Percentiles rank a stretch among this genome's conserved stretches.
Evolutionary conservation across 2,113 vertebrate species (phyloP).

Genomic region (Leptosomus discolor): DNA sequence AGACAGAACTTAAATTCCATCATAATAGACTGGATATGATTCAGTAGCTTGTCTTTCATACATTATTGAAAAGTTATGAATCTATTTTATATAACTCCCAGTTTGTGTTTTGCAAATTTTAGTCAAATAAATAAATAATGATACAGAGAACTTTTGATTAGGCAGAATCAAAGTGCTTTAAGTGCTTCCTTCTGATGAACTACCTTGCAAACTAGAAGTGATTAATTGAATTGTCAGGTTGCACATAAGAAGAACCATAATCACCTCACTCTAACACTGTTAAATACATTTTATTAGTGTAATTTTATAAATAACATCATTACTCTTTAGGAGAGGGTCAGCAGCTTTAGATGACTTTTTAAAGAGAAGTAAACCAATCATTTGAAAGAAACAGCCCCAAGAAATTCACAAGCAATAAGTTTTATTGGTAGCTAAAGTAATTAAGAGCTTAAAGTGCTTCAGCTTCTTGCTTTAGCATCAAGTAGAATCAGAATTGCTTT

Average conservation of each 20-base stretch:
- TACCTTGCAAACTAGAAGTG: conserved; percentile 14
- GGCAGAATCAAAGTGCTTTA: conserved; percentile 9
- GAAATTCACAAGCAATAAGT: background rate
- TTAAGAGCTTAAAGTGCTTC: conserved; percentile 5
- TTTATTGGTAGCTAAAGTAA: conserved; percentile 30
- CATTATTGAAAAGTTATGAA: conserved; percentile 7
- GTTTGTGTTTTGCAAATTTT: conserved; percentile 27
- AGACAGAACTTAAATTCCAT: background rate
- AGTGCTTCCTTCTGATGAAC: conserved; percentile 32
- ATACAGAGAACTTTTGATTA: conserved; percentile 16
- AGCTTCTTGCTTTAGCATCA: background rate
- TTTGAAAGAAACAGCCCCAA: conserved; percentile 21
- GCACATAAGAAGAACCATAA: conserved; percentile 8
- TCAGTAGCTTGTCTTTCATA: background rate
- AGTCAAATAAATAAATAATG: conserved; percentile 26
- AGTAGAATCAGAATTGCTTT: background rate
- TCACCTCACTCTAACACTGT: background rate
- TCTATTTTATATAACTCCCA: background rate
- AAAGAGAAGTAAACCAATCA: conserved; percentile 17
- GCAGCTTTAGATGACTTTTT: conserved; percentile 4
- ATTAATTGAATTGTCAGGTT: conserved; percentile 51
- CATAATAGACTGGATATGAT: background rate
- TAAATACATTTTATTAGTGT: background rate
- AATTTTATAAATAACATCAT: conserved; percentile 1
- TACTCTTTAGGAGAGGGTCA: conserved; percentile 5